A percentile compares a stretch with the other conserved stretches of the same genome.
Conservation (phyloP, 2,113 vertebrate genomes). For the Vulpes ferrilata region DNA sequence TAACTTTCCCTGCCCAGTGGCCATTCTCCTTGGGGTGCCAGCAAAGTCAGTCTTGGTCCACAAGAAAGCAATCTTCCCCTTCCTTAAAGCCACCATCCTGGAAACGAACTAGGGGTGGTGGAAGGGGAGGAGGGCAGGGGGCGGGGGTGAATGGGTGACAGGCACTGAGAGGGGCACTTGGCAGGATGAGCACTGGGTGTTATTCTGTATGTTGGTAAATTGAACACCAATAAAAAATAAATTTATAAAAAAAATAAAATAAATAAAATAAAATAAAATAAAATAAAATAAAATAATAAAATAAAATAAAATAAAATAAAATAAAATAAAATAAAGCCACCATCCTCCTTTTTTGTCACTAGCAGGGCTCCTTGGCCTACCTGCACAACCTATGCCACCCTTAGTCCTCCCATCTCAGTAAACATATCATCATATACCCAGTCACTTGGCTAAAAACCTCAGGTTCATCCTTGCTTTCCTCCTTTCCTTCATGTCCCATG, state of each 20-base stretch:
- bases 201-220: too few relatives aligned
- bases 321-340: neutral
- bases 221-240: too few relatives aligned
- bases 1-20: neutral
- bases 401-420: neutral
- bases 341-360: neutral
- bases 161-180: too few relatives aligned
- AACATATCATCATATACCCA: accelerated
- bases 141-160: too few relatives aligned
- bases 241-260: too few relatives aligned
- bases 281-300: too few relatives aligned
- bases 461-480: neutral
- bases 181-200: too few relatives aligned
- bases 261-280: too few relatives aligned
- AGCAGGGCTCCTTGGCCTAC: neutral
- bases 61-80: neutral
- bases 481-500: neutral
- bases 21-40: neutral
- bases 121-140: too few relatives aligned
- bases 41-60: neutral
- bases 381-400: accelerated
- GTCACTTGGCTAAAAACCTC: neutral
- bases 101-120: too few relatives aligned
- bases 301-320: too few relatives aligned
- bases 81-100: neutral